Evolutionary conservation across 2,888 invertebrate species (phyloP), one percentile per base, ranked within the genome.

Genomic region (Tortricodes alternella): DNA sequence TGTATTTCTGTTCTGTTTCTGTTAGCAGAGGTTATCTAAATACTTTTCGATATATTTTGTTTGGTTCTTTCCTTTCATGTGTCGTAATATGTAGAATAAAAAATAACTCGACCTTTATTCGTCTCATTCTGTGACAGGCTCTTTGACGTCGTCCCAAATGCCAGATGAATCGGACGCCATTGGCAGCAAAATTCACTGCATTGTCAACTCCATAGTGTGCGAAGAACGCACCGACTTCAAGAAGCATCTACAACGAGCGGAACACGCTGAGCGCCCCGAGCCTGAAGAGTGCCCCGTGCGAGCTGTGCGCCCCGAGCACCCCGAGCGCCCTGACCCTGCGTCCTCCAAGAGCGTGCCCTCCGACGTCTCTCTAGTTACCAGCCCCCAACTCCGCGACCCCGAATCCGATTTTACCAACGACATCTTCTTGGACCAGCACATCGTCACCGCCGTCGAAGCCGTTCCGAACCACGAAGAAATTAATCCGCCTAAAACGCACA

Each of bases 171-270:
- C 43, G n/a, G 64, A 69, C 13, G 63, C 67, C 49, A 63, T 82
- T 24, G 83, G 81, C 38, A 77, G 64, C 53, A 75, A 73, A 50
- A 64, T 83, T 34, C 83, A 83, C 58, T 62, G 58, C 41, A 78
- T 84, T 53, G 73, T 85, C 15, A 69, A 73, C 60, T 66, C 66
- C 18, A 75, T 83, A 60, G 61, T 78, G 24, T 5, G 27, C 24
- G n/a, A n/a, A n/a, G n/a, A n/a, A n/a, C n/a, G n/a, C n/a, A n/a
- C n/a, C n/a, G n/a, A n/a, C n/a, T n/a, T n/a, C n/a, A n/a, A n/a
- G n/a, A n/a, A n/a, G n/a, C n/a, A n/a, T n/a, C n/a, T n/a, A n/a
- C n/a, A n/a, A n/a, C n/a, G n/a, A n/a, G n/a, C 27, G 35, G 15
- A 16, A 15, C 70, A 62, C 38, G 55, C 61, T 16, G 62, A 59